Conservation (phyloP, 2,888 invertebrate genomes). For the Aphodius sticticus region DNA sequence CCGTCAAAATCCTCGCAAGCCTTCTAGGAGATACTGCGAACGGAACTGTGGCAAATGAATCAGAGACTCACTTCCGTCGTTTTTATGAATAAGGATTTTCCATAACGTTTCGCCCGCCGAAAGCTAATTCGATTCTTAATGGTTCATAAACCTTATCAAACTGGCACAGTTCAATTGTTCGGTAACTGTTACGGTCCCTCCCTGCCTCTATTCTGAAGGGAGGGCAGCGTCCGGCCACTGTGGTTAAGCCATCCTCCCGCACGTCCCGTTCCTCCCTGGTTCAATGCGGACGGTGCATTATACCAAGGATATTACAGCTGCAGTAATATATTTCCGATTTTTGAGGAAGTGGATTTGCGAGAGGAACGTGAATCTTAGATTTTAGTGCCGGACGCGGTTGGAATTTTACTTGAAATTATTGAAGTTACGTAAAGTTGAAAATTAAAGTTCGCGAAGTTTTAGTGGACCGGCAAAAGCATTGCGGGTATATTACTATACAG, state of each 20-base stretch:
- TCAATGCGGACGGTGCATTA: background rate
- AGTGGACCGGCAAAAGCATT: background rate
- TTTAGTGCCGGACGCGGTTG: background rate
- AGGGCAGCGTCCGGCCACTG: background rate
- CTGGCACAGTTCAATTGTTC: slow-evolving; percentile 44
- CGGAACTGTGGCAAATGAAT: slow-evolving; percentile 21
- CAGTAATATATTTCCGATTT: slow-evolving; percentile 4
- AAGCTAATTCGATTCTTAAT: slow-evolving; percentile 49
- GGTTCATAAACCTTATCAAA: slow-evolving; percentile 49
- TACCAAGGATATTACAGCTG: background rate
- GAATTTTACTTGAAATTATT: background rate
- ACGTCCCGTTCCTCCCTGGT: background rate
- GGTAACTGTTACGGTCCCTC: slow-evolving; percentile 36
- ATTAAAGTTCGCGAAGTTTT: background rate
- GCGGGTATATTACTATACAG: background rate
- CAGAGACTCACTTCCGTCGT: slow-evolving; percentile 23
- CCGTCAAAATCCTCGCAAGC: slow-evolving; percentile 14
- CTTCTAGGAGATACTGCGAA: background rate
- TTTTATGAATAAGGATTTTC: slow-evolving; percentile 44
- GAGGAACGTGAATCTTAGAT: background rate
- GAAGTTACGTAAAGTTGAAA: background rate
- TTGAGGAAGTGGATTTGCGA: background rate
- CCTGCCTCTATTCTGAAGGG: background rate
- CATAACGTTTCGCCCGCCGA: slow-evolving; percentile 48
- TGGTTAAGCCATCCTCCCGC: background rate